These are phyloP conservation scores for Lymantria monacha DNA, from an alignment of 2,888 invertebrate species.

Conservation along the genomic window DNA sequence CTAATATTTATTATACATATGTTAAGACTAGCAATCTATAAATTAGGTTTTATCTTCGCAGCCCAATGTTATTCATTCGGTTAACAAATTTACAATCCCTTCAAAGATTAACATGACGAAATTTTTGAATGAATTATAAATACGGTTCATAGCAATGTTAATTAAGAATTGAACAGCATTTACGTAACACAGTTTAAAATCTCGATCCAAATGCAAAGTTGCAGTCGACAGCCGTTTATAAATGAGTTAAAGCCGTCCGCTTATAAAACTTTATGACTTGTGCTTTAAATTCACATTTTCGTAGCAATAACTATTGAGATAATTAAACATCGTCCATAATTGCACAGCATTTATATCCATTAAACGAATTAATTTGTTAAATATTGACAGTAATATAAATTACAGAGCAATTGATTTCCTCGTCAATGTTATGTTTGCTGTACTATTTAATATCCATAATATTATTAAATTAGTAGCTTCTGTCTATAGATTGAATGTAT, in stretches of 20 bases:
- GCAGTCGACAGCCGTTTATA: slow-evolving; percentile 9
- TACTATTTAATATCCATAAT: no score
- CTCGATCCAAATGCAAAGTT: slow-evolving; percentile 8
- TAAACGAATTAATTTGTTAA: slow-evolving; percentile 29
- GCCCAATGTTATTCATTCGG: neutral
- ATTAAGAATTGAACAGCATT: slow-evolving; percentile 5
- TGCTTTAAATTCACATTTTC: slow-evolving; percentile 28
- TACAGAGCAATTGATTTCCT: slow-evolving; percentile 25
- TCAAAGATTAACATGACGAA: neutral
- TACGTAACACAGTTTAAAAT: slow-evolving; percentile 4
- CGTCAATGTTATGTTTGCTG: slow-evolving; percentile 1
- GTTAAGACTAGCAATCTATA: no score
- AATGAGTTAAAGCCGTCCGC: slow-evolving; percentile 11
- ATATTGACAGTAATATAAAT: slow-evolving; percentile 31
- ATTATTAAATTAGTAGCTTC: no score
- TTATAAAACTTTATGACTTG: slow-evolving; percentile 24
- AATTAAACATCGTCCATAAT: slow-evolving; percentile 27
- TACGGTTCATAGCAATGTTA: neutral
- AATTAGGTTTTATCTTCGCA: no score
- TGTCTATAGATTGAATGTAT: no score
- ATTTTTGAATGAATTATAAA: neutral
- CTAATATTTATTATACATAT: no score
- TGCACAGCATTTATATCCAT: slow-evolving; percentile 29
- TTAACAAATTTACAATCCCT: neutral
- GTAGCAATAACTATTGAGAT: slow-evolving; percentile 25